These are phyloP conservation scores for Lordiphosa andalusiaca DNA, from an alignment of 2,888 invertebrate genomes.

Conservation along the genomic window DNA sequence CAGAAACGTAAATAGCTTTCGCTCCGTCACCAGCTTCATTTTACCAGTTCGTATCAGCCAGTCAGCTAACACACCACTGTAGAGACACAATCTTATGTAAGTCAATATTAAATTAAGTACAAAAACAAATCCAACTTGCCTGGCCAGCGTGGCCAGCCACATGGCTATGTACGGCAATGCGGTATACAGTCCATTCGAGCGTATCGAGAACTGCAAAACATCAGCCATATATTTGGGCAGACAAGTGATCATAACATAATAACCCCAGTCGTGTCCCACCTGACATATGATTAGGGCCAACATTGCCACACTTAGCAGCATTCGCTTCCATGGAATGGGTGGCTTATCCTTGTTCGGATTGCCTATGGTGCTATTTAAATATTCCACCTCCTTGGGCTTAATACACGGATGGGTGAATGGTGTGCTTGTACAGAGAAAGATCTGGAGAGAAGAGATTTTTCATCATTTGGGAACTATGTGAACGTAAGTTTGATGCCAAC, in stretches of 20 bases:
- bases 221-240: conserved; percentile 83
- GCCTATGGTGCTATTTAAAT: conserved; percentile 84
- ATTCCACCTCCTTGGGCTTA: conserved; percentile 84
- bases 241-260: conserved; percentile 83
- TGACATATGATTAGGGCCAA: conserved; percentile 86
- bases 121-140: too few relatives aligned
- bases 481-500: conserved; percentile 31
- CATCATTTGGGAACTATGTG: background rate
- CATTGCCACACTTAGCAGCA: conserved; percentile 84
- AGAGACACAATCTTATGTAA: too few relatives aligned
- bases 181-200: conserved; percentile 82
- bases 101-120: too few relatives aligned
- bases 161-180: conserved; percentile 83
- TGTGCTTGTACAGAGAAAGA: conserved; percentile 82
- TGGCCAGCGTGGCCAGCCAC: conserved; percentile 82
- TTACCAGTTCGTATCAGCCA: conserved; percentile 82
- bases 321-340: conserved; percentile 85
- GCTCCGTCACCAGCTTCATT: conserved; percentile 82
- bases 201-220: conserved; percentile 82
- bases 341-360: conserved; percentile 81
- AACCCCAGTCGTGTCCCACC: conserved; percentile 84
- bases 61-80: conserved; percentile 84
- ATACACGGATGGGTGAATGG: conserved; percentile 85
- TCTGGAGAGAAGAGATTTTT: conserved; percentile 70
- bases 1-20: conserved; percentile 85